Evolutionary conservation across 2,888 invertebrate genomes (phyloP), one percentile per base, ranked within the genome.

Genomic region (Proisotoma minuta): DNA sequence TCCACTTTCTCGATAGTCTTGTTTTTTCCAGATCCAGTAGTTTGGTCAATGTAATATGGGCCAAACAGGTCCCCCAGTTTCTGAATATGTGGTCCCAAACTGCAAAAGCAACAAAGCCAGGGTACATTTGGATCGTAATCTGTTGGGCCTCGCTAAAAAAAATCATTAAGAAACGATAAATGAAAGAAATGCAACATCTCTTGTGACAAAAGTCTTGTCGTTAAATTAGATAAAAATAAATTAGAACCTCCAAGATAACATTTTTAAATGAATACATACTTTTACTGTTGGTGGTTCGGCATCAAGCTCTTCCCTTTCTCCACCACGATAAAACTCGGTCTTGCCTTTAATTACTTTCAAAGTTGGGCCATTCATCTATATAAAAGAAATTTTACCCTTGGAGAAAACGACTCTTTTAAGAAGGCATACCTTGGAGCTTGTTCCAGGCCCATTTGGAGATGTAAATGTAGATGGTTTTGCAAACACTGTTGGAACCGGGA

Each of bases 41-140:
- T 50, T 22, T 22, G 40, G 22, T 71, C 57, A 10, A 67, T 62
- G 57, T 65, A 73, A 47, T 73, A 73, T 4, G 73, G 73, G 2
- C 73, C 73, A 60, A 69, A 73, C 20, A 73, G 61, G 50, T 73
- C 73, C 8, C 73, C 73, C 23, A 73, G 68, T 28, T 69, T 61
- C 59, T 69, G 65, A 15, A 53, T 53, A 43, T 71, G 69, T 4
- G 71, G 69, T 3, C 66, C 66, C 29, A 70, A 53, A 8, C 63
- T 61, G 52, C 73, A 73, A 28, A 73, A 73, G 26, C 65, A 54
- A 34, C 73, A 73, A n/a, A 62, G 43, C 73, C 73, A 73, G 0
- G 70, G 69, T 8, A 69, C 68, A 8, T 57, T 59, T 24, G 57
- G 59, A 23, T 73, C 73, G 23, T 63, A 71, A 5, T 62, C 62